Percentiles rank a stretch among this genome's conserved stretches.
phyloP scores from a whole-genome alignment of 2,113 vertebrate genomes.

The Polypterus bichir region DNA sequence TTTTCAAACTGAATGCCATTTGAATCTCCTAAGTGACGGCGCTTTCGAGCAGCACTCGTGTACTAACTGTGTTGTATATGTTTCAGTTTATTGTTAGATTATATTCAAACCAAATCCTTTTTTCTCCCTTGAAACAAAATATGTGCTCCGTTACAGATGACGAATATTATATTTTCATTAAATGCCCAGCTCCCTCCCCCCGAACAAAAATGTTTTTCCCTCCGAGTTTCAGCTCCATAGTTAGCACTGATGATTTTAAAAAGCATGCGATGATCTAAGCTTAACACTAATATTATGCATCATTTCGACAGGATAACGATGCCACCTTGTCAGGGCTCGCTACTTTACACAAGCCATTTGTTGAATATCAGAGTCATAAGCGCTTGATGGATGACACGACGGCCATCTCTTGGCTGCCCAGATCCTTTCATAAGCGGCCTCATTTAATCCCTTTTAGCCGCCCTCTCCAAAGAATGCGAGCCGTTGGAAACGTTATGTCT shows the following conservation, averaged over 20 bases:
- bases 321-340: slow-evolving; percentile 33
- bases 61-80: too few relatives aligned
- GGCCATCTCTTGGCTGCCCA: slow-evolving; percentile 28
- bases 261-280: slow-evolving; percentile 34
- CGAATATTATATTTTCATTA: too few relatives aligned
- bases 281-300: slow-evolving; percentile 35
- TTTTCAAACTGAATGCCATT: too few relatives aligned
- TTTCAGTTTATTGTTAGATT: too few relatives aligned
- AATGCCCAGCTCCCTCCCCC: not conserved
- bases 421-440: slow-evolving; percentile 25
- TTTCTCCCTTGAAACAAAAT: too few relatives aligned
- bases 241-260: slow-evolving; percentile 48
- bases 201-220: slow-evolving; percentile 21
- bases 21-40: too few relatives aligned
- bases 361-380: slow-evolving; percentile 37
- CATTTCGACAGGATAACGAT: slow-evolving; percentile 36
- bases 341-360: slow-evolving; percentile 34
- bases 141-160: too few relatives aligned
- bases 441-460: slow-evolving; percentile 29
- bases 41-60: too few relatives aligned
- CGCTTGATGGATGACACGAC: slow-evolving; percentile 37
- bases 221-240: slow-evolving; percentile 10
- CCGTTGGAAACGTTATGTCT: slow-evolving; percentile 29
- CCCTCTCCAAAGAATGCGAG: slow-evolving; percentile 36
- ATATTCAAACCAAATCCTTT: too few relatives aligned